A percentile compares a stretch with the other conserved stretches of the same genome.
These are phyloP conservation scores for Vanessa cardui DNA, from an alignment of 2,888 invertebrate species.

Conservation along the genomic window DNA sequence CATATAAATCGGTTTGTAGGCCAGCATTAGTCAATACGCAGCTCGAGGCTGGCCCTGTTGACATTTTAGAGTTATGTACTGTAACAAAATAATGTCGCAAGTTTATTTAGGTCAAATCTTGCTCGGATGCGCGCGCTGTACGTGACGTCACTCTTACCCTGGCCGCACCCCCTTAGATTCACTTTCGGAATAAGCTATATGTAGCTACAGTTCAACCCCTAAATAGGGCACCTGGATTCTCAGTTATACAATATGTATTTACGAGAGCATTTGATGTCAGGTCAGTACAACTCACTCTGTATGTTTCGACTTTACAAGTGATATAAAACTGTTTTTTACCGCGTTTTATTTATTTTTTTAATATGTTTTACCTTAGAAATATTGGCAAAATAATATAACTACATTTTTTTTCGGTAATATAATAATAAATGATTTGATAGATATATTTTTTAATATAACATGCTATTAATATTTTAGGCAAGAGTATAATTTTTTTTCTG, in stretches of 20 bases:
- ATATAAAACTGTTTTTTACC: not conserved
- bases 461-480: no score
- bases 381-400: no score
- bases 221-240: conserved; percentile 13
- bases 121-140: conserved; percentile 64
- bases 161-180: conserved; percentile 62
- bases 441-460: no score
- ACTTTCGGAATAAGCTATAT: conserved; percentile 55
- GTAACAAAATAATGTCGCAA: conserved; percentile 61
- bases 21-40: conserved; percentile 60
- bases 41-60: conserved; percentile 64
- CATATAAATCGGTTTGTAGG: conserved; percentile 49
- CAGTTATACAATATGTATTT: conserved; percentile 12
- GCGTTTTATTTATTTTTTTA: not conserved
- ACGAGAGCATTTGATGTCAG: not conserved
- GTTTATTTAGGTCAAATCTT: conserved; percentile 64
- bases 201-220: conserved; percentile 11
- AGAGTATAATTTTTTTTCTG: no score
- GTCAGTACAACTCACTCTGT: not conserved
- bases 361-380: not conserved
- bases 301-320: not conserved
- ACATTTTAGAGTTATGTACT: conserved; percentile 58
- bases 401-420: no score
- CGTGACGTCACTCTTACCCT: conserved; percentile 66
- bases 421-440: no score